Base-by-base conservation (phyloP, 1,140 invertebrate species). In the Drosophila funebris region DNA sequence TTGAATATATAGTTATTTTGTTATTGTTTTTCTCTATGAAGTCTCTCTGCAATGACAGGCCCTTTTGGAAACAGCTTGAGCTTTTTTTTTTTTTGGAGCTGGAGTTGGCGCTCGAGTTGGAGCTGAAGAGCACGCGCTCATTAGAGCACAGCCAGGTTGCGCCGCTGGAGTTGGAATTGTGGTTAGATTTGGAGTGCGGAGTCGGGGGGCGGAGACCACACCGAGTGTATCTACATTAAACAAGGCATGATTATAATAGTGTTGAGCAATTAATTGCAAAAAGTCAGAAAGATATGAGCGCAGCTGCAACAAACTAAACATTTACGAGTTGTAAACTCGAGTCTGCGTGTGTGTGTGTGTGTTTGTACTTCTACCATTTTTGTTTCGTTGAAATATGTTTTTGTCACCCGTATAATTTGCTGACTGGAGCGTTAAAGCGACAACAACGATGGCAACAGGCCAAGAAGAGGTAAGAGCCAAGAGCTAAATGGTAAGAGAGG, bases 331-430 rank as follows among this genome's bases (percentile, higher is more conserved):
- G 71, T 78, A 74, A 77, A 77, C 50, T 71, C 46, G 57, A 61
- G 56, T 76, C 50, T 52, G 48, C 31, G 60, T 66, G 66, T 66
- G 71, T 61, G 44, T 43, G 18, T 18, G 18, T 60, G 73, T 60
- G 62, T 77, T 61, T 61, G 58, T 73, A 46, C 67, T 67, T 77
- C 73, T 69, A 69, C 57, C 80, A 84, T 78, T 83, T 84, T 36
- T 79, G 36, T 69, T 57, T 50, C 57, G 60, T 69, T 67, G 62
- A 68, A 78, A 76, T 78, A 78, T 85, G 82, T 88, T 79, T 87
- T 87, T 87, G 83, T 87, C 83, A 87, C 83, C 83, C 83, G 83
- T 87, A 87, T 87, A 80, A 87, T 83, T 87, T 83, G 83, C 75
- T 50, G 71, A 56, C 56, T 72, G 74, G 67, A 78, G 82, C 82